Evolutionary conservation across 2,888 invertebrate species (phyloP).

Genomic region (Pantelozetes paolii): DNA sequence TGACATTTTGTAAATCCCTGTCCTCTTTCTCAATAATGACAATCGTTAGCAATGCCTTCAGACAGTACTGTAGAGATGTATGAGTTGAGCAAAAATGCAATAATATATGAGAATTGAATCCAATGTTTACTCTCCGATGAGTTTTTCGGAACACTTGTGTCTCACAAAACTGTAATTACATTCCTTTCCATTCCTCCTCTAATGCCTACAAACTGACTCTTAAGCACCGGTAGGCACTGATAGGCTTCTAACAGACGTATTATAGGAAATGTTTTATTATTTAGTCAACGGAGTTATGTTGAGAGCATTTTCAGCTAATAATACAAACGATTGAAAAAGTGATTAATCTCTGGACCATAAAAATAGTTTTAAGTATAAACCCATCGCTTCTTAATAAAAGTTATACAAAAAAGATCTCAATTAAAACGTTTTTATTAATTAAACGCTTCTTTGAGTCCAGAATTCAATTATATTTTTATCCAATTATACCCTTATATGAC

Average conservation of each 20-base stretch:
- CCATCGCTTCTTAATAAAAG: neutral
- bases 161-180: neutral
- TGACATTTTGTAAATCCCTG: too few species aligned
- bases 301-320: constrained; percentile 10
- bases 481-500: too few species aligned
- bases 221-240: too few species aligned
- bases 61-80: too few species aligned
- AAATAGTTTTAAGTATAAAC: constrained; percentile 1
- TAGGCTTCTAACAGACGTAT: too few species aligned
- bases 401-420: neutral
- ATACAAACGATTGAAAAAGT: constrained; percentile 2
- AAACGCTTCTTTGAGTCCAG: too few species aligned
- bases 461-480: too few species aligned
- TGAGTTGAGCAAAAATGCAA: too few species aligned
- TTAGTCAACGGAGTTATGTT: neutral
- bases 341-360: constrained; percentile 1
- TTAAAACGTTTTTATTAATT: constrained; percentile 5
- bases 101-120: too few species aligned
- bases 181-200: neutral
- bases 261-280: constrained; percentile 1
- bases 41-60: too few species aligned
- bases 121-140: neutral
- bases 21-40: too few species aligned
- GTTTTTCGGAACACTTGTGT: constrained; percentile 7
- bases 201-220: neutral